phyloP scores from a whole-genome alignment of 2,797 vertebrate species.

The Periparus ater region DNA sequence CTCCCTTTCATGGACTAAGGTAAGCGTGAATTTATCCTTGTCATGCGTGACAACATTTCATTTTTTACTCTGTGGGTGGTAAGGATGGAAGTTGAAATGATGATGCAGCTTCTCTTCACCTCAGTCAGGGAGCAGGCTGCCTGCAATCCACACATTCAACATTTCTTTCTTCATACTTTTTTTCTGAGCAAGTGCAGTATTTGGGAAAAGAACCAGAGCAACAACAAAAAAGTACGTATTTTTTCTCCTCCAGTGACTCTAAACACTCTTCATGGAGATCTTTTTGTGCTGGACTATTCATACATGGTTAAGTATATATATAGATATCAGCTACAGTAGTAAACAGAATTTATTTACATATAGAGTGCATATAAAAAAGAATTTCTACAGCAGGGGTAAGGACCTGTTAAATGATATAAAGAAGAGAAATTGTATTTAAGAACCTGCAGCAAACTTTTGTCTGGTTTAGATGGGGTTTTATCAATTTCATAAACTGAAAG shows the following conservation, averaged over 20 bases:
- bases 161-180: slow-evolving; percentile 29
- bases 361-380: background rate
- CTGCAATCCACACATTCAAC: slow-evolving; percentile 42
- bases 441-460: background rate
- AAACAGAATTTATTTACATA: background rate
- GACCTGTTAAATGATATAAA: background rate
- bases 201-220: background rate
- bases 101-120: background rate
- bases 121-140: slow-evolving; percentile 38
- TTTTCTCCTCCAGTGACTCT: background rate
- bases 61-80: slow-evolving; percentile 53
- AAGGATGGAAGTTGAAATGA: slow-evolving; percentile 28
- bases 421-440: background rate
- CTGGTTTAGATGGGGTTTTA: background rate
- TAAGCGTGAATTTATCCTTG: slow-evolving; percentile 42
- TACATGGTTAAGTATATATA: background rate
- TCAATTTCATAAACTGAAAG: background rate
- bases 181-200: background rate
- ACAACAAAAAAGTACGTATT: background rate
- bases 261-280: background rate
- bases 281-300: background rate
- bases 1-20: slow-evolving; percentile 60
- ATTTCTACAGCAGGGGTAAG: background rate
- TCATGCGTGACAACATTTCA: slow-evolving; percentile 55
- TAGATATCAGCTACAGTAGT: background rate